Conservation (phyloP, 2,113 vertebrate genomes). For the Vireo altiloquus region DNA sequence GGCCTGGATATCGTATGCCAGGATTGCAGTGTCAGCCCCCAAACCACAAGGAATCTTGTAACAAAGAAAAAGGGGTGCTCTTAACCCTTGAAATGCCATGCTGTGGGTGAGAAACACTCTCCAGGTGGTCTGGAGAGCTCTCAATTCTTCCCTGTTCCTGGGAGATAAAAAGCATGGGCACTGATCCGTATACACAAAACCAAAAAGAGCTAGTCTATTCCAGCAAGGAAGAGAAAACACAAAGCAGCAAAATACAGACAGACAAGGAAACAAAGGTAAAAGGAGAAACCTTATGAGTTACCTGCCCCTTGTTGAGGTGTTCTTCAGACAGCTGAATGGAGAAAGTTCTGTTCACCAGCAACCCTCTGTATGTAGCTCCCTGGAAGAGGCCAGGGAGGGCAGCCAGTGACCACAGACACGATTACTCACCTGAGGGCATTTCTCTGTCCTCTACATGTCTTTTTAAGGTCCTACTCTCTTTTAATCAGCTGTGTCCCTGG, state of each 20-base stretch:
- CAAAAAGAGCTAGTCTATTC: background rate
- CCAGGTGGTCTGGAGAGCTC: background rate
- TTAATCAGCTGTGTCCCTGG: background rate
- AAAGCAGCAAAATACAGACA: background rate
- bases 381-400: background rate
- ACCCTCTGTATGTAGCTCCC: background rate
- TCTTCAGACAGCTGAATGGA: background rate
- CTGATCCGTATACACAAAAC: background rate
- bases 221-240: background rate
- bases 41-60: background rate
- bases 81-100: background rate
- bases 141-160: background rate
- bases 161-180: background rate
- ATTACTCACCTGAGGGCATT: accelerated
- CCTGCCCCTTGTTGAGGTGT: background rate
- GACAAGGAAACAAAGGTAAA: background rate
- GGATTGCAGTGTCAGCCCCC: background rate
- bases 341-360: background rate
- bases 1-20: background rate
- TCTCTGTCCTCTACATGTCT: accelerated
- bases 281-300: background rate
- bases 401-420: background rate
- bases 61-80: background rate
- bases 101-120: background rate
- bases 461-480: background rate